A percentile compares a stretch with the other conserved stretches of the same genome.
These are phyloP conservation scores for Ornithorhynchus anatinus DNA, from an alignment of 2,113 vertebrate genomes.

Conservation along the genomic window DNA sequence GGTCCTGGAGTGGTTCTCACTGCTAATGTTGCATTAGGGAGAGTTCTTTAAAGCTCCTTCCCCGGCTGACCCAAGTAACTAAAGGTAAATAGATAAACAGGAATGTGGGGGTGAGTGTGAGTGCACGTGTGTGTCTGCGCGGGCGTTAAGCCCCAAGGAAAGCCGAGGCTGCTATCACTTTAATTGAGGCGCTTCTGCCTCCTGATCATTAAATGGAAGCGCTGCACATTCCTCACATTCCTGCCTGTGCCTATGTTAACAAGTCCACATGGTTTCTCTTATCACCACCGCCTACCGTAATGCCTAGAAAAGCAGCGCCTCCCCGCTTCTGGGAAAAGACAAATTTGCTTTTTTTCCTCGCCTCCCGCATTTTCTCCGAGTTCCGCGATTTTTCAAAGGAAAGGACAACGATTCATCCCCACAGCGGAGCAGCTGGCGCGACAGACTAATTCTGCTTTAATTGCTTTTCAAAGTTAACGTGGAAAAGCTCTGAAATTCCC, in stretches of 20 bases:
- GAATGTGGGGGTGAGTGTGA: background rate
- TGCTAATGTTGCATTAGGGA: too few relatives aligned
- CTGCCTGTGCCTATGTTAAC: slow-evolving; percentile 61
- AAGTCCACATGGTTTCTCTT: slow-evolving; percentile 66
- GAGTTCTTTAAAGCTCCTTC: too few relatives aligned
- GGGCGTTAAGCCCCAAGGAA: background rate
- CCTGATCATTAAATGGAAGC: slow-evolving; percentile 73
- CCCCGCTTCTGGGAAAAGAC: accelerated
- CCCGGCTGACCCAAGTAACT: background rate
- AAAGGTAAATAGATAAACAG: background rate
- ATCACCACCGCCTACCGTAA: slow-evolving; percentile 74
- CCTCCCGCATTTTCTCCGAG: too few relatives aligned
- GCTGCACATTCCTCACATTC: slow-evolving; percentile 85
- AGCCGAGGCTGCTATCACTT: slow-evolving; percentile 43
- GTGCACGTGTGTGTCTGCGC: too few relatives aligned
- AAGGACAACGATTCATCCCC: too few relatives aligned
- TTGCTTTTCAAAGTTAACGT: too few relatives aligned
- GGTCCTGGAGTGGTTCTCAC: too few relatives aligned
- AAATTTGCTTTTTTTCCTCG: too few relatives aligned
- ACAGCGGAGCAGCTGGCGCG: too few relatives aligned
- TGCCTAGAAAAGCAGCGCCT: slow-evolving; percentile 50
- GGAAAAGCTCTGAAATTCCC: too few relatives aligned
- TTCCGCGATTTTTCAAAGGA: too few relatives aligned
- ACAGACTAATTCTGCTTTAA: too few relatives aligned
- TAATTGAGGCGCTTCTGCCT: slow-evolving; percentile 61